phyloP scores from a whole-genome alignment of 2,888 invertebrate genomes.

The Leucophenga montana region DNA sequence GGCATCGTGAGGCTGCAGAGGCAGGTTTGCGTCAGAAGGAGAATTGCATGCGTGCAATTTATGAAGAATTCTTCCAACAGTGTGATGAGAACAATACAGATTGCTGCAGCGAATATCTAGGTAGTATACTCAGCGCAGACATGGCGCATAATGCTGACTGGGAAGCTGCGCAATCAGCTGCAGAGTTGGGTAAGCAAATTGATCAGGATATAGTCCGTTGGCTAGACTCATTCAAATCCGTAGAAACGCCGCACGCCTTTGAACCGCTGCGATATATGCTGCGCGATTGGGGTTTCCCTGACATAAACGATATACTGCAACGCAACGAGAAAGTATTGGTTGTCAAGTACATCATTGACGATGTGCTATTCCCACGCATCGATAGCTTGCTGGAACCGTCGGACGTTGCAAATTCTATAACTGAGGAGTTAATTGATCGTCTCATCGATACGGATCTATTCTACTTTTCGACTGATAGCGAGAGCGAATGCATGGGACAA shows the following conservation, averaged over 20 bases:
- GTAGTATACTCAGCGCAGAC: conserved; percentile 78
- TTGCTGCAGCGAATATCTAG: conserved; percentile 78
- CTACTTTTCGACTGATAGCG: conserved; percentile 56
- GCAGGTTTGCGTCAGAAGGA: conserved; percentile 86
- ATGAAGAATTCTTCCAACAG: conserved; percentile 87
- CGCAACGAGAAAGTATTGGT: conserved; percentile 49
- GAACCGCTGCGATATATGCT: conserved; percentile 50
- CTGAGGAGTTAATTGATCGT: conserved; percentile 59
- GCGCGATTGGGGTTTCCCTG: conserved; percentile 52
- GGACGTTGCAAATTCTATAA: conserved; percentile 51
- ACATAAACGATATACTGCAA: conserved; percentile 40
- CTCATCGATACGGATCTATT: conserved; percentile 62
- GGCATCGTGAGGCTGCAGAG: conserved; percentile 85
- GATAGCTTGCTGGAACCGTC: conserved; percentile 70
- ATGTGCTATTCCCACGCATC: conserved; percentile 71
- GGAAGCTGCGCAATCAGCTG: conserved; percentile 75
- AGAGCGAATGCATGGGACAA: conserved; percentile 38
- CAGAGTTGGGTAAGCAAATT: conserved; percentile 75
- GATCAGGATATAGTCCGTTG: conserved; percentile 73
- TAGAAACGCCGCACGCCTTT: conserved; percentile 60
- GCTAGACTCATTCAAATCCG: conserved; percentile 51
- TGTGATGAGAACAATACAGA: conserved; percentile 73
- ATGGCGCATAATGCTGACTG: conserved; percentile 76
- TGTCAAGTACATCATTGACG: conserved; percentile 60
- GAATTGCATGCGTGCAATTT: conserved; percentile 80